A percentile compares a stretch with the other conserved stretches of the same genome.
Conservation (phyloP, 37 sponge, comb jelly and placozoan genomes). For the Chondrosia reniformis region DNA sequence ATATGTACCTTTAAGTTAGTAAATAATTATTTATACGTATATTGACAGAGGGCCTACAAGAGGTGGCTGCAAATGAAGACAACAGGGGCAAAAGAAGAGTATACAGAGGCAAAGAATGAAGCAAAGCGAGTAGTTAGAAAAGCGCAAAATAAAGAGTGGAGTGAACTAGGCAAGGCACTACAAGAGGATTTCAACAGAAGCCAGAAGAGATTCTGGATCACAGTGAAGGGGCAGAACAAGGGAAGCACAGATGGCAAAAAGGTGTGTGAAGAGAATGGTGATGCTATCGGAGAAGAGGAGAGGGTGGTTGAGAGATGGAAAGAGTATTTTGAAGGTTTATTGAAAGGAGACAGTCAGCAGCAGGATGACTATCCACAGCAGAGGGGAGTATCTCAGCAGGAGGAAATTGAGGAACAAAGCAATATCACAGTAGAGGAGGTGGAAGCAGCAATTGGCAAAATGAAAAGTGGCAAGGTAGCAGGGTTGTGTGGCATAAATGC, state of each 20-base stretch:
- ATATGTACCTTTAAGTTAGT: too few relatives aligned
- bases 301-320: too few relatives aligned
- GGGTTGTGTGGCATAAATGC: neutral
- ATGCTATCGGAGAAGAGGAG: neutral
- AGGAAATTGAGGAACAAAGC: neutral
- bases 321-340: neutral
- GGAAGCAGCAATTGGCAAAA: neutral
- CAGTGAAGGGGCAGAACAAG: neutral
- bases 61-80: neutral
- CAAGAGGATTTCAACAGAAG: neutral
- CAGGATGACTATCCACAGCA: neutral
- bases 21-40: too few relatives aligned
- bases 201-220: neutral
- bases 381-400: neutral
- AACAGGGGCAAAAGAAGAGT: neutral
- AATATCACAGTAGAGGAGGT: constrained; percentile 9
- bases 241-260: neutral
- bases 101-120: neutral
- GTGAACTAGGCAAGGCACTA: neutral
- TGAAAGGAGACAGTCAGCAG: neutral
- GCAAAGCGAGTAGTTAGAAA: neutral
- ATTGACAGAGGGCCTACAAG: neutral
- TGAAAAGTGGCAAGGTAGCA: neutral
- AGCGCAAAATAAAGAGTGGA: neutral
- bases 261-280: neutral